These are phyloP conservation scores for Eucera pruinosa DNA, from an alignment of 2,888 invertebrate species.

Conservation along the genomic window DNA sequence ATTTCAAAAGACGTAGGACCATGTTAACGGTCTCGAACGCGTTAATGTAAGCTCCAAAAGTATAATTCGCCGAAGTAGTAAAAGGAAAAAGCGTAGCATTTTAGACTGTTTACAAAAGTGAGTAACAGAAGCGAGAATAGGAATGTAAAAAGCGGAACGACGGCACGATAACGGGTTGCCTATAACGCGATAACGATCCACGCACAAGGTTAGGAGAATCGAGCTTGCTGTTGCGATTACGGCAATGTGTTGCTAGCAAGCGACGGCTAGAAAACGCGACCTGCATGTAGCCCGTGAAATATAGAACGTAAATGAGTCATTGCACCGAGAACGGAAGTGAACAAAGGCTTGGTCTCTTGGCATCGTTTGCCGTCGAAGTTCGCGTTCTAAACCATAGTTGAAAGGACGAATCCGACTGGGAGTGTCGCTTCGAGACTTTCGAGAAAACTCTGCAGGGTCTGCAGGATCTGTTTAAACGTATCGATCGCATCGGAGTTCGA, in stretches of 20 bases:
- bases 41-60: background rate
- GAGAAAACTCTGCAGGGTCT: too few relatives aligned
- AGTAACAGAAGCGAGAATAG: too few relatives aligned
- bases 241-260: background rate
- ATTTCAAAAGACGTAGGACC: too few relatives aligned
- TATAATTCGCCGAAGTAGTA: background rate
- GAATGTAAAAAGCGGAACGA: constrained; percentile 30
- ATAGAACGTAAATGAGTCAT: constrained; percentile 48
- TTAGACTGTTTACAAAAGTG: too few relatives aligned
- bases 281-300: constrained; percentile 19
- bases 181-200: constrained; percentile 49
- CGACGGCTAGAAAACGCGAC: constrained; percentile 1
- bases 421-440: background rate
- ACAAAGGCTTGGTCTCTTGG: constrained; percentile 18
- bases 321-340: constrained; percentile 32
- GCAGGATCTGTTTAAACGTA: too few relatives aligned
- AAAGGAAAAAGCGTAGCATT: too few relatives aligned
- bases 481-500: too few relatives aligned
- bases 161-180: constrained; percentile 33
- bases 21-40: too few relatives aligned
- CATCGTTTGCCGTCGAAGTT: background rate
- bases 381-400: too few relatives aligned
- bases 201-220: constrained; percentile 34
- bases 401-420: background rate
- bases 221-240: constrained; percentile 11